These are phyloP conservation scores for Hydrolagus affinis DNA, from an alignment of 2,113 vertebrate genomes.

Conservation along the genomic window DNA sequence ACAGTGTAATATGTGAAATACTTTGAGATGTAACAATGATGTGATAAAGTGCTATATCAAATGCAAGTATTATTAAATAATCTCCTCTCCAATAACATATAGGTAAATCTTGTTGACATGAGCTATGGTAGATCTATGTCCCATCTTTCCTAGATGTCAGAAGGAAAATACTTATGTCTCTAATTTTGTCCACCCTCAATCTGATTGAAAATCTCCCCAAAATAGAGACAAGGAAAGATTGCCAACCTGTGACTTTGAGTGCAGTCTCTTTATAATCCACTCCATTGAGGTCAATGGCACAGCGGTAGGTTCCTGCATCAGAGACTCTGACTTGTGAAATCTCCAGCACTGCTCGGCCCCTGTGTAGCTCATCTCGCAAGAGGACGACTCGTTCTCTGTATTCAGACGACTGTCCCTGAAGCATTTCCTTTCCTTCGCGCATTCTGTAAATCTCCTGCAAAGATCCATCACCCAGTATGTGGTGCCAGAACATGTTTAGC, in stretches of 20 bases:
- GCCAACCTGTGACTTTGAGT: conserved; percentile 68
- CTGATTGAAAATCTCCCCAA: no score
- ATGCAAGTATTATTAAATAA: no score
- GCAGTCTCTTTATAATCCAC: conserved; percentile 70
- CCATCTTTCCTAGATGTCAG: no score
- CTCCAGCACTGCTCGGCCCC: conserved; percentile 60
- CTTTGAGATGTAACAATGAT: no score
- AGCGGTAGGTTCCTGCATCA: conserved; percentile 71
- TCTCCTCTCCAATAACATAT: no score
- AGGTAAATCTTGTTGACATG: no score
- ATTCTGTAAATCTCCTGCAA: conserved; percentile 51
- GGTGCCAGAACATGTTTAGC: conserved; percentile 63
- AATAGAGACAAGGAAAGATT: background rate
- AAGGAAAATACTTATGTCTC: no score
- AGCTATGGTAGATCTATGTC: no score
- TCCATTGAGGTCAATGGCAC: conserved; percentile 58
- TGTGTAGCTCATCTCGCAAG: conserved; percentile 53
- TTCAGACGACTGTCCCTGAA: conserved; percentile 41
- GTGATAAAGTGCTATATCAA: no score
- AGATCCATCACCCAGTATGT: rapidly evolving
- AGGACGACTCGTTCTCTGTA: conserved; percentile 57
- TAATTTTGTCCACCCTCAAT: no score
- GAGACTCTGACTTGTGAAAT: conserved; percentile 58
- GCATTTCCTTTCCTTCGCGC: conserved; percentile 46
- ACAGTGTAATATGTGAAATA: no score